Percentiles rank a stretch among this genome's conserved stretches.
Conservation (phyloP, 2,888 invertebrate species). For the Tachina lurida region DNA sequence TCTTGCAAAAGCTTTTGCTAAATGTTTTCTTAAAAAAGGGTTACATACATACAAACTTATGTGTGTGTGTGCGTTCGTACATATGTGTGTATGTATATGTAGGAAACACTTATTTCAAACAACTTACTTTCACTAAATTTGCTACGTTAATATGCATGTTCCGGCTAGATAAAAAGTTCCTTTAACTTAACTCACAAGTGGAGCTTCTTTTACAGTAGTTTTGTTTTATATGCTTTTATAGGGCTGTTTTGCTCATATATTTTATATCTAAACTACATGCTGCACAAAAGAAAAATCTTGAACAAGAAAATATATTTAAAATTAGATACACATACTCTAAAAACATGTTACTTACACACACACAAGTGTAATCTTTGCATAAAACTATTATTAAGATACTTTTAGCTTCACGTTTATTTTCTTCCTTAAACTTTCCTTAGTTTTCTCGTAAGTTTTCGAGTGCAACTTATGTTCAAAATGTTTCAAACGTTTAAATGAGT, state of each 20-base stretch:
- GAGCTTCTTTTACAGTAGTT: slow-evolving; percentile 6
- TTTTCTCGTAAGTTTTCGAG: slow-evolving; percentile 32
- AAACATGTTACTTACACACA: slow-evolving; percentile 1
- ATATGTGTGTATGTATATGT: too few species aligned
- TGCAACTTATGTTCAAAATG: background rate
- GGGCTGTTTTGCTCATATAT: background rate
- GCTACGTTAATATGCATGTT: slow-evolving; percentile 53
- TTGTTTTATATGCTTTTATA: background rate
- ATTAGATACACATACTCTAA: slow-evolving; percentile 5
- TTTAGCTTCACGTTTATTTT: slow-evolving; percentile 20
- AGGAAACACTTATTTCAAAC: background rate
- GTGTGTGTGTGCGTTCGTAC: too few species aligned
- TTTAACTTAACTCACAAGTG: slow-evolving; percentile 29
- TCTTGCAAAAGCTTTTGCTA: slow-evolving; percentile 36
- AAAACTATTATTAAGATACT: slow-evolving; percentile 33
- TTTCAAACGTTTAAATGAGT: too few species aligned
- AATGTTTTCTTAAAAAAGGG: background rate
- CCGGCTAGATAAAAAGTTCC: slow-evolving; percentile 46
- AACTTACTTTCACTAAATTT: slow-evolving; percentile 67
- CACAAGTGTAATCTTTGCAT: background rate
- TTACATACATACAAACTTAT: too few species aligned
- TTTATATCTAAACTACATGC: slow-evolving; percentile 8
- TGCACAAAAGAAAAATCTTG: background rate
- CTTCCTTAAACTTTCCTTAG: slow-evolving; percentile 8
- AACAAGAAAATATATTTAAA: background rate